Evolutionary conservation across 37 sponge, comb jelly and placozoan genomes (phyloP).

Genomic region (Geodia barretti): DNA sequence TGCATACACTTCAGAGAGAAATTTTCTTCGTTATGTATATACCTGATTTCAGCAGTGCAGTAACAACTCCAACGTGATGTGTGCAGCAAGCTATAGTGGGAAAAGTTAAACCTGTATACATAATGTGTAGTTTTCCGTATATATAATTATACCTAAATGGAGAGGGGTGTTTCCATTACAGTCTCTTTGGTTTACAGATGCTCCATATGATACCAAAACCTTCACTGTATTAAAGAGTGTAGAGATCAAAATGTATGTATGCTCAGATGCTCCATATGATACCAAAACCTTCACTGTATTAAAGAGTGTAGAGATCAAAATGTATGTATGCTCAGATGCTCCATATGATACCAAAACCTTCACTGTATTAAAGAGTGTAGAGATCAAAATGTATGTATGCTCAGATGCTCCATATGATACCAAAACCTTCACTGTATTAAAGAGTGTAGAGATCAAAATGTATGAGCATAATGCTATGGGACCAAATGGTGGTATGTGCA

Average conservation of each 20-base stretch:
- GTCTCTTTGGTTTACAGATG: slow-evolving; percentile 59
- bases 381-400: neutral
- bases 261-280: slow-evolving; percentile 54
- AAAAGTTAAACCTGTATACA: neutral
- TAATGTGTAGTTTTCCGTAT: neutral
- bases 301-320: neutral
- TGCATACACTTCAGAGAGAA: too few relatives aligned
- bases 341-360: slow-evolving; percentile 63
- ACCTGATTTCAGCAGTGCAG: slow-evolving; percentile 67
- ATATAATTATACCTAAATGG: slow-evolving; percentile 57
- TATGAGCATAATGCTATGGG: neutral
- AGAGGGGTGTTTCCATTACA: slow-evolving; percentile 79
- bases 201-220: slow-evolving; percentile 64
- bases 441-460: neutral
- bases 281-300: slow-evolving; percentile 52
- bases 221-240: slow-evolving; percentile 29
- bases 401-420: slow-evolving; percentile 59
- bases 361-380: slow-evolving; percentile 18
- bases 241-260: neutral
- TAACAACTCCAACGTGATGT: slow-evolving; percentile 55
- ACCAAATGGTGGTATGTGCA: neutral
- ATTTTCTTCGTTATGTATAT: too few relatives aligned
- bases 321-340: slow-evolving; percentile 21
- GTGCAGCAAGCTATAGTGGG: slow-evolving; percentile 51
- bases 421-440: slow-evolving; percentile 46